Conservation (phyloP, 2,888 invertebrate genomes). For the Ganaspis brasiliensis region DNA sequence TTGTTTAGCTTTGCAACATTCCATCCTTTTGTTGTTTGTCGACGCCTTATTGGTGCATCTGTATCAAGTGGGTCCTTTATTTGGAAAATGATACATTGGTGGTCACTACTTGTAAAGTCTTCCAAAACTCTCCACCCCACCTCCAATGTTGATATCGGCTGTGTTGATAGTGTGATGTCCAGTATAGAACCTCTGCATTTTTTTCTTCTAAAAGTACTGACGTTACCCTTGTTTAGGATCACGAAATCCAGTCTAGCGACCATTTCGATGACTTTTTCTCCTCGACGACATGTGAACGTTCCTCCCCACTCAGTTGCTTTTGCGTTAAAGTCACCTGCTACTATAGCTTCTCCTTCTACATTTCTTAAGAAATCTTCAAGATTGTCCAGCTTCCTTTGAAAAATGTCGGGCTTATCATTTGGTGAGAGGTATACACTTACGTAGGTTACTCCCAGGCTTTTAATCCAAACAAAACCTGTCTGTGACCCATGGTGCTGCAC, state of each 20-base stretch:
- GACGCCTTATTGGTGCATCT: neutral
- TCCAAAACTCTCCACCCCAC: slow-evolving; percentile 54
- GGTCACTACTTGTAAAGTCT: slow-evolving; percentile 53
- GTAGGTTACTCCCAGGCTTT: too few relatives aligned
- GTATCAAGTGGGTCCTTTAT: too few relatives aligned
- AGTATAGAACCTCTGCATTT: slow-evolving; percentile 48
- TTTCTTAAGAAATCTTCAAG: slow-evolving; percentile 38
- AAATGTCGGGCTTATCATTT: too few relatives aligned
- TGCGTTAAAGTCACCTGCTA: slow-evolving; percentile 54
- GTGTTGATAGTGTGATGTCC: slow-evolving; percentile 49
- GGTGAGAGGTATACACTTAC: too few relatives aligned
- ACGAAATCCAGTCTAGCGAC: slow-evolving; percentile 57
- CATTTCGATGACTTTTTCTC: slow-evolving; percentile 61
- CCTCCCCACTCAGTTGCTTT: slow-evolving; percentile 61
- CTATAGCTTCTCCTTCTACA: slow-evolving; percentile 32
- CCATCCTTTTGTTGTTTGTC: slow-evolving; percentile 5
- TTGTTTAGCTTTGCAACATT: slow-evolving; percentile 46
- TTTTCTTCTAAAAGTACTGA: slow-evolving; percentile 50
- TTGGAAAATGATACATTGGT: too few relatives aligned
- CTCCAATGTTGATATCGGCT: slow-evolving; percentile 26
- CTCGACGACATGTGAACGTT: slow-evolving; percentile 58
- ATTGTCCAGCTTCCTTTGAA: slow-evolving; percentile 38
- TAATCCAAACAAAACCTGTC: too few relatives aligned
- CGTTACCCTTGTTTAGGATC: slow-evolving; percentile 45
- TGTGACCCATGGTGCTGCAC: too few relatives aligned